A percentile compares a stretch with the other conserved stretches of the same genome.
Evolutionary conservation across 2,113 vertebrate genomes (phyloP).

Genomic region (Phrynosoma platyrhinos): DNA sequence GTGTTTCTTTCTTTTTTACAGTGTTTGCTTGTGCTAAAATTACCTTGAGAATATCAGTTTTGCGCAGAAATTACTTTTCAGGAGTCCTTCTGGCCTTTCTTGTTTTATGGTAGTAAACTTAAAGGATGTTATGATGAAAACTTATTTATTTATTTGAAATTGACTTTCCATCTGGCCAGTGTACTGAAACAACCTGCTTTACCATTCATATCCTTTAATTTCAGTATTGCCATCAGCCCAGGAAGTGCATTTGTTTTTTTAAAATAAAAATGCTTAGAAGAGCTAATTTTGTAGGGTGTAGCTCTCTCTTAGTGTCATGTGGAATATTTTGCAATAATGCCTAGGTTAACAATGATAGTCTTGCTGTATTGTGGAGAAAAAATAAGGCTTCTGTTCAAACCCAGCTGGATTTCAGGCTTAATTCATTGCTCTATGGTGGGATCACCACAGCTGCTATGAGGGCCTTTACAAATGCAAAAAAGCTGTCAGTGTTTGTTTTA

Average conservation of each 20-base stretch:
- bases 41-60: constrained; percentile 13
- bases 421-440: constrained; percentile 95
- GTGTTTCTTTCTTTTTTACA: constrained; percentile 37
- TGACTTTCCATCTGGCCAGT: background rate
- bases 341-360: constrained; percentile 88
- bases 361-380: constrained; percentile 88
- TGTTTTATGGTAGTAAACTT: constrained; percentile 24
- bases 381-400: constrained; percentile 91
- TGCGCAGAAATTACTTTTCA: constrained; percentile 4
- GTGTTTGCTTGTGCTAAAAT: constrained; percentile 14
- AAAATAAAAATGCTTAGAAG: constrained; percentile 78
- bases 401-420: constrained; percentile 94
- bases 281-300: constrained; percentile 81
- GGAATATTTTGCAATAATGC: constrained; percentile 84
- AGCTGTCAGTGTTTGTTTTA: constrained; percentile 99
- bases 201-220: constrained; percentile 1
- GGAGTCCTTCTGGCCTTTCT: constrained; percentile 17
- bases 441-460: constrained; percentile 98
- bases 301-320: constrained; percentile 76
- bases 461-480: constrained; percentile 99
- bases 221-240: constrained; percentile 46
- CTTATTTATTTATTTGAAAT: background rate
- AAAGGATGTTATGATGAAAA: constrained; percentile 12
- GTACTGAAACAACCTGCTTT: constrained; percentile 58
- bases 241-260: constrained; percentile 65